Base-by-base conservation (phyloP, 1,140 invertebrate species). In the Sitophilus oryzae region DNA sequence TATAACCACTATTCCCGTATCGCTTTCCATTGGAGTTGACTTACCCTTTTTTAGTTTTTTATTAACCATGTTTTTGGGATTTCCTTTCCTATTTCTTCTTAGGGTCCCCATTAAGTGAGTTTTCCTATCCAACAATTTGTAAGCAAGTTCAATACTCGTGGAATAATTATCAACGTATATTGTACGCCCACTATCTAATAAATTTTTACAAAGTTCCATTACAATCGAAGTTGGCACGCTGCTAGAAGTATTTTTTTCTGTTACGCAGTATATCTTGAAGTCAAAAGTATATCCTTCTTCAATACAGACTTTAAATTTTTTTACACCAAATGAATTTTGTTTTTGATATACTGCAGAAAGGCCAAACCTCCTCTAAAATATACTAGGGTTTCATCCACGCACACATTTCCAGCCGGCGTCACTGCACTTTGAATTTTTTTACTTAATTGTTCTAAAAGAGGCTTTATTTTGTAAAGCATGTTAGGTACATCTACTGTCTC, bases 61-160 rank as follows among this genome's bases (percentile, higher is more conserved):
- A 38, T 53, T 51, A 47, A 68, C 59, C 5, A 73, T 56, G 38
- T 65, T 61, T 56, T 68, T 66, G 21, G 68, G 66, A 38, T 71
- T 65, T 44, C 58, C 58, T 61, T 68, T 70, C 42, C 66, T 55
- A 52, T 71, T 72, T 56, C 59, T 60, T 35, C 66, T 52, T 50
- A 77, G 42, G 54, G 74, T 77, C 49, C 73, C 71, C 51, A 73
- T 58, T 5, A 73, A 62, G 71, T 77, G 69, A 2, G 71, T 78
- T 58, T 76, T 65, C 52, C 66, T 68, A 30, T 65, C 49, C 48
- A 74, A 57, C 61, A 75, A 61, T 59, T 64, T 57, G 46, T 71
- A 50, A 35, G 73, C 70, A 50, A 76, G 59, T 50, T 18, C n/a
- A 4, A 47, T 21, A 30, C 52, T 47, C 10, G 44, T 40, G 21